Evolutionary conservation across 2,888 invertebrate species (phyloP).

Genomic region (Lithophane semibrunnea): DNA sequence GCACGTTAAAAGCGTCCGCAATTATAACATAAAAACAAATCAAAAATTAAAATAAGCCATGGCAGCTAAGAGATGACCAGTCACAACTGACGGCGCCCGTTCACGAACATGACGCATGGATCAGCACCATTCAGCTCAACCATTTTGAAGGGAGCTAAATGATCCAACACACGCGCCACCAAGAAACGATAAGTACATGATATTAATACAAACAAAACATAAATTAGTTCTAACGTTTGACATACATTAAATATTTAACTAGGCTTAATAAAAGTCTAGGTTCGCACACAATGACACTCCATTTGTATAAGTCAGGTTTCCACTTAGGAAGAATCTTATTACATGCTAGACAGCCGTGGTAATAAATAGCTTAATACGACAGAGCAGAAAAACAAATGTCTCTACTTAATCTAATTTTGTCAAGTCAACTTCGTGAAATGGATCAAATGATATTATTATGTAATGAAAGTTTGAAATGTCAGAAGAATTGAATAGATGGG

Average conservation of each 20-base stretch:
- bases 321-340: conserved; percentile 40
- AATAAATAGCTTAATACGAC: conserved; percentile 32
- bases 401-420: conserved; percentile 2
- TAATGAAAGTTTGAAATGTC: not conserved
- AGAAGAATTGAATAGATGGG: not conserved
- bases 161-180: too few relatives aligned
- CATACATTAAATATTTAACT: conserved; percentile 42
- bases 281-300: conserved; percentile 38
- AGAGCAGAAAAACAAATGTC: conserved; percentile 17
- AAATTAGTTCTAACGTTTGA: not conserved
- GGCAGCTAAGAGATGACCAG: too few relatives aligned
- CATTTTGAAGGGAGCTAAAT: too few relatives aligned
- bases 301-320: conserved; percentile 54
- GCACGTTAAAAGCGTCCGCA: too few relatives aligned
- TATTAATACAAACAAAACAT: not conserved
- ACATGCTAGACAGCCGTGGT: conserved; percentile 28
- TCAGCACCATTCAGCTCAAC: too few relatives aligned
- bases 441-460: not conserved
- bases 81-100: too few relatives aligned
- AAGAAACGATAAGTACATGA: too few relatives aligned
- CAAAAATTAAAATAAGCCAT: too few relatives aligned
- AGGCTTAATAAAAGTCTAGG: conserved; percentile 46
- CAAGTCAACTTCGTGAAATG: not conserved
- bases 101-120: too few relatives aligned
- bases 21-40: too few relatives aligned